Evolutionary conservation across 2,113 vertebrate species (phyloP), one percentile per base, ranked within the genome.

Genomic region (Cromileptes altivelis): DNA sequence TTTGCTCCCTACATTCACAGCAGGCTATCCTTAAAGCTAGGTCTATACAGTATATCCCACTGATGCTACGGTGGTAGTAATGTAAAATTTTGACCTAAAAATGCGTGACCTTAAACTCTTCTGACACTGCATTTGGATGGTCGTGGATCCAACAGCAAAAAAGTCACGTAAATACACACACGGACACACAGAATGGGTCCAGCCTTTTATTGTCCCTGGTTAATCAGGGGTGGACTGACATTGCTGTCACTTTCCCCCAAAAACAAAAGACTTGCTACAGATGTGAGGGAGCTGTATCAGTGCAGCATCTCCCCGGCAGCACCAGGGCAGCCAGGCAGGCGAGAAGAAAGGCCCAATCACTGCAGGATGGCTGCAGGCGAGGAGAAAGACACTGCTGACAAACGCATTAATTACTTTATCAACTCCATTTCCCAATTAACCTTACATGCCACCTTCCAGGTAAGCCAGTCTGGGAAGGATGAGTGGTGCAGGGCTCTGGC

Each of bases 401-500:
- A 92, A 91, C 49, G 94, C 92, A 92, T 94, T 95, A 93, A 95
- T 95, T 93, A 94, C 91, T 93, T 94, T 91, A 93, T 94, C 92
- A 94, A 91, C 88, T 91, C 89, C 73, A 78, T 90, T 92, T 91
- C 82, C 86, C 90, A 94, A 95, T 95, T 95, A 95, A 95, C 94
- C 94, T 94, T 88, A 91, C 87, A 87, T 58, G 82, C 82, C 86
- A 91, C 88, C 89, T 91, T 88, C 81, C 93, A 91, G 89, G 92
- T 89, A 92, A 90, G 89, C 80, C 83, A 75, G 86, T 45, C 25
- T 42, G 60, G 50, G 78, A 42, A 75, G 73, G 85, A 81, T 52
- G 70, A 83, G 84, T 8, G 2, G 82, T 19, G 71, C 63, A 53
- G 56, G 57, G 70, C 50, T 73, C 30, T 60, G 63, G 69, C 11